A percentile compares a stretch with the other conserved stretches of the same genome.
Evolutionary conservation across 2,113 vertebrate species (phyloP).

Genomic region (Terrapene triunguis): DNA sequence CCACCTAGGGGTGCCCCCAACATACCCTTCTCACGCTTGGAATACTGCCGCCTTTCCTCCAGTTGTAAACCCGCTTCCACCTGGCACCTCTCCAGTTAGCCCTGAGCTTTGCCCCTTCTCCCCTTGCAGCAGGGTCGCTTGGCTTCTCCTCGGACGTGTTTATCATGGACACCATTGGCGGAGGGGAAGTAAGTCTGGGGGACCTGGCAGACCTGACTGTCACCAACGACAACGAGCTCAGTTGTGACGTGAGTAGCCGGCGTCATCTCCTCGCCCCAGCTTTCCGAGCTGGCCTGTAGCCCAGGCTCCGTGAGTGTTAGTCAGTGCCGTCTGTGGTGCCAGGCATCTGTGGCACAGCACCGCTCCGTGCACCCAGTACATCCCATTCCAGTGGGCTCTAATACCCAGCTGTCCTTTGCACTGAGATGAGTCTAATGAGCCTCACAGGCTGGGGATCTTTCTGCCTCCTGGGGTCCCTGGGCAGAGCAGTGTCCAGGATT

Average conservation of each 20-base stretch:
- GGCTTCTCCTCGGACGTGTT: constrained; percentile 92
- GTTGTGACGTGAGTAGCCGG: constrained; percentile 88
- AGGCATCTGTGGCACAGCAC: not conserved
- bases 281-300: not conserved
- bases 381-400: not conserved
- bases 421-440: not conserved
- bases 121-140: constrained; percentile 82
- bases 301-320: not conserved
- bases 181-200: constrained; percentile 92
- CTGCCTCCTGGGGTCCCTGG: not conserved
- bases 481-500: not conserved
- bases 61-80: not conserved
- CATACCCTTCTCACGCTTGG: not conserved
- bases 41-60: not conserved
- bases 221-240: constrained; percentile 93
- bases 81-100: no score
- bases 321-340: not conserved
- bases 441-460: not conserved
- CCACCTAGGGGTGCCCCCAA: not conserved
- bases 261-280: rapidly evolving
- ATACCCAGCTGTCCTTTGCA: not conserved
- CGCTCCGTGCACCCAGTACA: not conserved
- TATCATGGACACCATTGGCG: constrained; percentile 91
- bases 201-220: constrained; percentile 95
- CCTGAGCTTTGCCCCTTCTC: not conserved